phyloP scores from a whole-genome alignment of 2,113 vertebrate genomes.

The Chamaetylas fuelleborni region DNA sequence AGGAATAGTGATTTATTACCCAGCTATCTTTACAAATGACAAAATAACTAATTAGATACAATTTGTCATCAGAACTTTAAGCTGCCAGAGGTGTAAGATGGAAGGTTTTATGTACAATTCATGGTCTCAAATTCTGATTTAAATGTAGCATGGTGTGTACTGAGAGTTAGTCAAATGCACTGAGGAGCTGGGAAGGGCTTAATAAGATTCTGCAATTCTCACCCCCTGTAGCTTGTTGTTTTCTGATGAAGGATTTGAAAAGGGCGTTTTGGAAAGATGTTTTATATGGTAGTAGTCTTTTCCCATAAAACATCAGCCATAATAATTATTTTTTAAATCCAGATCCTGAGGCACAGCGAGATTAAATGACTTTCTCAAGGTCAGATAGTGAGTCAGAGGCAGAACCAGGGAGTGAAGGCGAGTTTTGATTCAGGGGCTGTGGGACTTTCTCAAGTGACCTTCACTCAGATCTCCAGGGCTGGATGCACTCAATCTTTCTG shows the following conservation, averaged over 20 bases:
- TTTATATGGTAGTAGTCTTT: background rate
- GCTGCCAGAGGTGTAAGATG: background rate
- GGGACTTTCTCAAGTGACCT: background rate
- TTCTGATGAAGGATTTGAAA: slow-evolving; percentile 22
- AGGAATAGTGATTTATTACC: slow-evolving; percentile 24
- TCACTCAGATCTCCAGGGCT: background rate
- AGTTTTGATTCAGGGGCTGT: background rate
- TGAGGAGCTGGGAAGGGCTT: background rate
- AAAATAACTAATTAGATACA: slow-evolving; percentile 53
- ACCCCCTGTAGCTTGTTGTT: background rate
- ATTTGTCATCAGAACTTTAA: slow-evolving; percentile 26
- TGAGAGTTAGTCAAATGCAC: background rate
- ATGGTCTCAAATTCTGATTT: background rate
- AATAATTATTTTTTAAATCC: slow-evolving; percentile 50
- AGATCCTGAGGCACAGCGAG: slow-evolving; percentile 17
- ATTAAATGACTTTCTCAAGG: slow-evolving; percentile 58
- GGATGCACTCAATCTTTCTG: background rate
- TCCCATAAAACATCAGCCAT: slow-evolving; percentile 4
- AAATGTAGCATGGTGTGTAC: background rate
- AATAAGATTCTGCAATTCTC: slow-evolving; percentile 8
- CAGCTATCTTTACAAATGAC: slow-evolving; percentile 42
- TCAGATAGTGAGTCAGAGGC: background rate
- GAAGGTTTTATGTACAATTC: background rate
- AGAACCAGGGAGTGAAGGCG: background rate
- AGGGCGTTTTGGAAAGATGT: background rate